These are phyloP conservation scores for Drosophila rufa DNA, from an alignment of 1,140 invertebrate species.

Conservation along the genomic window DNA sequence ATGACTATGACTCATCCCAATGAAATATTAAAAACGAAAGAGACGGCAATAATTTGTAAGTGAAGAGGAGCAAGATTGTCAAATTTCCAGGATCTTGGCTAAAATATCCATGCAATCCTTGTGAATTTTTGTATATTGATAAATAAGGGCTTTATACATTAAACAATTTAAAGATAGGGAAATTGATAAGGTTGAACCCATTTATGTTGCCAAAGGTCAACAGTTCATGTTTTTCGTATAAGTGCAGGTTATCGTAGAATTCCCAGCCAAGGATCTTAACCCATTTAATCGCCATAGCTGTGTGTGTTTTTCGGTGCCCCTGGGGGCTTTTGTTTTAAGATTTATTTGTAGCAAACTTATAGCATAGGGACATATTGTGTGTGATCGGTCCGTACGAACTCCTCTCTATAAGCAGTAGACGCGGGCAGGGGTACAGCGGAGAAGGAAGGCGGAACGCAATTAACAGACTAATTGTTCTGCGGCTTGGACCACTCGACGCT, in stretches of 20 bases:
- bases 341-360: conserved; percentile 69
- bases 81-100: neutral
- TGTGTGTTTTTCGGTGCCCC: conserved; percentile 22
- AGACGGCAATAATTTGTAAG: neutral
- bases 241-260: no score
- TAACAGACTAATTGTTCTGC: conserved; percentile 81
- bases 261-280: neutral
- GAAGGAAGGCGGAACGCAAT: conserved; percentile 19
- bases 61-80: neutral
- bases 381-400: conserved; percentile 39
- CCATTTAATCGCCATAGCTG: neutral
- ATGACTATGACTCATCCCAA: neutral
- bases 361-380: conserved; percentile 56
- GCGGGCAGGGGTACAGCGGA: conserved; percentile 21
- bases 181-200: neutral
- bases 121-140: neutral
- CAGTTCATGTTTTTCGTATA: neutral
- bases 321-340: conserved; percentile 24
- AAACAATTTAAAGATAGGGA: neutral
- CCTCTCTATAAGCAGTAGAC: conserved; percentile 35
- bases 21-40: conserved; percentile 3
- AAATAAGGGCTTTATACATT: neutral
- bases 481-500: conserved; percentile 99
- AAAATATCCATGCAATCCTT: neutral
- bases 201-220: neutral